Conservation (phyloP, 2,797 vertebrate species). For the Tachyglossus aculeatus region DNA sequence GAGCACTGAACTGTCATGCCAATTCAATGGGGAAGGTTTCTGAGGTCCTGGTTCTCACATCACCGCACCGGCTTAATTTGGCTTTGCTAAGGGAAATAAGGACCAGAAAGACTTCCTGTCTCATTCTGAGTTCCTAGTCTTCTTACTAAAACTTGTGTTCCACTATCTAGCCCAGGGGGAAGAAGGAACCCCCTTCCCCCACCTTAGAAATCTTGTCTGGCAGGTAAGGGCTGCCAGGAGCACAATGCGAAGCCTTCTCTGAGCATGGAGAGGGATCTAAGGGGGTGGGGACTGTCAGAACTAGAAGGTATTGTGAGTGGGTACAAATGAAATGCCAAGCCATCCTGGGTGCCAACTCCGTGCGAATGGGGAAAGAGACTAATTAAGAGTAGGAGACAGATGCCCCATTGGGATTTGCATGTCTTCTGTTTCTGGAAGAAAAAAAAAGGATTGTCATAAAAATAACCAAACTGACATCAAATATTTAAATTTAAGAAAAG, state of each 20-base stretch:
- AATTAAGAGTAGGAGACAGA: slow-evolving; percentile 69
- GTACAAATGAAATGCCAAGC: not conserved
- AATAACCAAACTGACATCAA: slow-evolving; percentile 72
- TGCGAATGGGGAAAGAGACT: slow-evolving; percentile 31
- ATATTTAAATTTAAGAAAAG: slow-evolving; percentile 66
- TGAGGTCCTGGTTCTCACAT: too few relatives aligned
- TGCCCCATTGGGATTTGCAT: slow-evolving; percentile 53
- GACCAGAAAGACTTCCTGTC: too few relatives aligned
- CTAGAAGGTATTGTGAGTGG: not conserved
- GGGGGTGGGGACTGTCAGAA: not conserved
- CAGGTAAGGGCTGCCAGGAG: not conserved
- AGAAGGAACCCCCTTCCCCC: too few relatives aligned
- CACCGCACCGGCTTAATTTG: too few relatives aligned
- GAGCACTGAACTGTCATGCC: too few relatives aligned
- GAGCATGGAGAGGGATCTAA: not conserved
- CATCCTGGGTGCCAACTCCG: slow-evolving; percentile 22
- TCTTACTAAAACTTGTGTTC: too few relatives aligned
- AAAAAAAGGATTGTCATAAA: slow-evolving; percentile 62
- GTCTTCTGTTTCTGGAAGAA: slow-evolving; percentile 67
- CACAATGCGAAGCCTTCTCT: not conserved
- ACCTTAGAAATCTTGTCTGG: not conserved
- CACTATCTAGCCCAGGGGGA: too few relatives aligned
- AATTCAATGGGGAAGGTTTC: too few relatives aligned
- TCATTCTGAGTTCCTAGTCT: too few relatives aligned
- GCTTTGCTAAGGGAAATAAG: too few relatives aligned